Percentiles rank a stretch among this genome's conserved stretches.
Evolutionary conservation across 2,113 vertebrate genomes (phyloP).

Genomic region (Trematomus loennbergii): DNA sequence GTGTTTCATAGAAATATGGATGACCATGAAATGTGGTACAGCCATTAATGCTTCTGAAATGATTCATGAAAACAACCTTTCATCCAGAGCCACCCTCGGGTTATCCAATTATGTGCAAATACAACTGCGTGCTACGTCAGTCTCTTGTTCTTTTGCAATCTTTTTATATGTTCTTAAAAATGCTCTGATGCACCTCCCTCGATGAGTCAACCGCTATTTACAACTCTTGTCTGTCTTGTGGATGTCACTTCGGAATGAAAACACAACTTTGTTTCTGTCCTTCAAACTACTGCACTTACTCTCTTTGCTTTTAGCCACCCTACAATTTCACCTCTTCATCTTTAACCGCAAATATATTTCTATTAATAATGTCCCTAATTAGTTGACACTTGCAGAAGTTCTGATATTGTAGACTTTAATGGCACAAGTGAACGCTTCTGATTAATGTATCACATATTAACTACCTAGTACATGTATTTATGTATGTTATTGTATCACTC

Average conservation of each 20-base stretch:
- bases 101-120: no score
- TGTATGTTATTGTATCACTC: neutral
- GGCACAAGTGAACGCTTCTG: neutral
- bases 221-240: neutral
- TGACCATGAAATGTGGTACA: no score
- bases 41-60: no score
- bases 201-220: neutral
- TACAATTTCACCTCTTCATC: neutral
- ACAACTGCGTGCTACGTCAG: neutral
- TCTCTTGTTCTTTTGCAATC: neutral
- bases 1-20: no score
- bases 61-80: no score
- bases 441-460: neutral
- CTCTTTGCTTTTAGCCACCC: neutral
- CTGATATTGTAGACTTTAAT: neutral
- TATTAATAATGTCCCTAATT: neutral
- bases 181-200: neutral
- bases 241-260: neutral
- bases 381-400: neutral
- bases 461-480: neutral
- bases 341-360: neutral
- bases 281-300: neutral
- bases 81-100: no score
- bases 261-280: neutral
- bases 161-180: neutral